Base-by-base conservation (phyloP, 2,797 vertebrate species). In the Dendrocincla tyrannina region DNA sequence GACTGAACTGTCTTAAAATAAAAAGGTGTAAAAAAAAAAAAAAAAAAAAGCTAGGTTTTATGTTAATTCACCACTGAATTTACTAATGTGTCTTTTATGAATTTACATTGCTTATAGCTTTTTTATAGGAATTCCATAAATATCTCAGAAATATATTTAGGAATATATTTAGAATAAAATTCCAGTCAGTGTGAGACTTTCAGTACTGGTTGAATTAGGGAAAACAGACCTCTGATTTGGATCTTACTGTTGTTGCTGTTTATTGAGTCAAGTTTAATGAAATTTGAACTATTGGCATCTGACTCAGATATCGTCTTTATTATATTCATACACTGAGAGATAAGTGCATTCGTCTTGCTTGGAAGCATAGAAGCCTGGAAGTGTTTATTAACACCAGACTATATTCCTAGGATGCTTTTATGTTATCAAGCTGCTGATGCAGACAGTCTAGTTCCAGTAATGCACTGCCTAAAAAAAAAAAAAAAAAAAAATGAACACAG, bases 1-100 rank as follows among this genome's bases (percentile, higher is more conserved):
- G 8, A 44, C 44, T 49, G 10, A 58, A 18, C 3, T 17, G 5
- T 32, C 5, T 67, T 24, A 37, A 23, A 75, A 27, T 18, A 41
- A 44, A 27, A 41, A 33, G 8, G 3, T n/a, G 4, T n/a, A n/a
- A n/a, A n/a, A n/a, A n/a, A n/a, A n/a, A n/a, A n/a, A n/a, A n/a
- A n/a, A n/a, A n/a, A n/a, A n/a, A n/a, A n/a, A n/a, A 41, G 5
- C 3, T 23, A 2, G 8, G 3, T 9, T 13, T 17, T 10, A 28
- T 53, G 50, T 11, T 2, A 16, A 60, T 69, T 85, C 10, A 17
- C 7, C 4, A 25, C 3, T 33, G 6, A 52, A 28, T 84, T 91
- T 24, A 60, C 32, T 59, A 3, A 39, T 35, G 3, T 23, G 2
- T 9, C 3, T 68, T 64, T 63, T 39, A 60, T 56, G 33, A 56